Evolutionary conservation across 2,888 invertebrate genomes (phyloP).

Genomic region (Dicycla oo): DNA sequence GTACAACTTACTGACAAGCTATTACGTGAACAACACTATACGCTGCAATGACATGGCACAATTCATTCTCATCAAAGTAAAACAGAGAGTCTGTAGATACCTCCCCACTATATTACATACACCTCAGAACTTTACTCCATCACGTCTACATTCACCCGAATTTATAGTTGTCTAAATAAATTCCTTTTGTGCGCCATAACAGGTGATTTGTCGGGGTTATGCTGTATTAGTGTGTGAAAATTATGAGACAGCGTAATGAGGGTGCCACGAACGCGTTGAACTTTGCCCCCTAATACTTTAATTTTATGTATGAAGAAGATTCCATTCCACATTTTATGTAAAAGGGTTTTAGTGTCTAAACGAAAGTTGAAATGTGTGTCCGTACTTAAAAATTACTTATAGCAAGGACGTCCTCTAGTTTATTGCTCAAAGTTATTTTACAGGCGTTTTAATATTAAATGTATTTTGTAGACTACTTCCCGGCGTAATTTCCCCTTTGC

Average conservation of each 20-base stretch:
- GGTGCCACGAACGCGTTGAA: slow-evolving; percentile 65
- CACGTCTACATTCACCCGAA: slow-evolving; percentile 47
- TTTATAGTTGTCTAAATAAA: slow-evolving; percentile 66
- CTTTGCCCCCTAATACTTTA: slow-evolving; percentile 70
- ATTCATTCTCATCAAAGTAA: slow-evolving; percentile 22
- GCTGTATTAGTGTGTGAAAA: slow-evolving; percentile 75
- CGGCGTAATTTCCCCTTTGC: slow-evolving; percentile 38
- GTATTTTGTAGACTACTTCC: slow-evolving; percentile 46
- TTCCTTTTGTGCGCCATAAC: slow-evolving; percentile 62
- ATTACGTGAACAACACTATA: neutral
- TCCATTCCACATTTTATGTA: slow-evolving; percentile 67
- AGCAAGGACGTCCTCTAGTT: slow-evolving; percentile 58
- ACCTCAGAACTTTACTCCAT: slow-evolving; percentile 36
- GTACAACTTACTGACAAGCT: neutral
- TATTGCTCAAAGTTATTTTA: slow-evolving; percentile 64
- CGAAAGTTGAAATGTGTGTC: slow-evolving; percentile 65
- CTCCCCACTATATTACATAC: slow-evolving; percentile 26
- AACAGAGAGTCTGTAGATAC: slow-evolving; percentile 13
- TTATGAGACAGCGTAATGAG: slow-evolving; percentile 77
- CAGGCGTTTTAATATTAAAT: slow-evolving; percentile 63
- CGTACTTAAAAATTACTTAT: slow-evolving; percentile 66
- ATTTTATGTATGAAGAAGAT: slow-evolving; percentile 70
- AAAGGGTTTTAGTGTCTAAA: slow-evolving; percentile 66
- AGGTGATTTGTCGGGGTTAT: slow-evolving; percentile 74
- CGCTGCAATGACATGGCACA: neutral